Evolutionary conservation across 2,797 vertebrate genomes (phyloP), one percentile per base, ranked within the genome.

Genomic region (Gambelia wislizenii): DNA sequence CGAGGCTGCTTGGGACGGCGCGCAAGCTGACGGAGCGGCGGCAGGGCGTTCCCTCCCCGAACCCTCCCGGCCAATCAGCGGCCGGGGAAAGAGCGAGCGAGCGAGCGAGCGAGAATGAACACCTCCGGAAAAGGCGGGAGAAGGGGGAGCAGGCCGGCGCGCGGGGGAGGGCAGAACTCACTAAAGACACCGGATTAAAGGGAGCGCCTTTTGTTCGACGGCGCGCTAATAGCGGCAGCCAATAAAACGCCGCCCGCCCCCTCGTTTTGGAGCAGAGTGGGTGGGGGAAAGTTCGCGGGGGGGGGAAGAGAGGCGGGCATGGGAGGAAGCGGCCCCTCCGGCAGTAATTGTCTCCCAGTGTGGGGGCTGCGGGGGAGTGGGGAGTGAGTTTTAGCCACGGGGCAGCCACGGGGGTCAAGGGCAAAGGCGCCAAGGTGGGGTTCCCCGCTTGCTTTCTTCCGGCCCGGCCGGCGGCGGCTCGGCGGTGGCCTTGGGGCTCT

Each of bases 11-110:
- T 97, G 95, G 98, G 97, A 97, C 97, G 88, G 97, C 98, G 97
- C 97, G 98, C 98, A 97, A 98, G 98, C 98, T 98, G 98, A 98
- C 98, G 98, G 98, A 98, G 98, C 98, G 98, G 97, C 97, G 97
- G 84, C 54, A 64, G 98, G 98, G 98, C 98, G 98, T 98, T 96
- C 97, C 98, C 98, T 97, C 97, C 93, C 97, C 97, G 25, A 97
- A 98, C 97, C 98, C 97, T 97, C 94, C 96, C 98, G 94, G 97
- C 98, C 98, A 98, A 99, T 99, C 98, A 98, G 98, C 97, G 92
- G 91, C 89, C 75, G 36, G 36, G 84, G 90, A 70, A 80, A 75
- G 91, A 87, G 87, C 61, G 18, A 6, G 18, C 18, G 18, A 16
- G 18, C 13, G 84, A 82, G 81, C 81, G 85, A 77, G 85, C 2